phyloP scores from a whole-genome alignment of 2,113 vertebrate species.

The Ondatra zibethicus region DNA sequence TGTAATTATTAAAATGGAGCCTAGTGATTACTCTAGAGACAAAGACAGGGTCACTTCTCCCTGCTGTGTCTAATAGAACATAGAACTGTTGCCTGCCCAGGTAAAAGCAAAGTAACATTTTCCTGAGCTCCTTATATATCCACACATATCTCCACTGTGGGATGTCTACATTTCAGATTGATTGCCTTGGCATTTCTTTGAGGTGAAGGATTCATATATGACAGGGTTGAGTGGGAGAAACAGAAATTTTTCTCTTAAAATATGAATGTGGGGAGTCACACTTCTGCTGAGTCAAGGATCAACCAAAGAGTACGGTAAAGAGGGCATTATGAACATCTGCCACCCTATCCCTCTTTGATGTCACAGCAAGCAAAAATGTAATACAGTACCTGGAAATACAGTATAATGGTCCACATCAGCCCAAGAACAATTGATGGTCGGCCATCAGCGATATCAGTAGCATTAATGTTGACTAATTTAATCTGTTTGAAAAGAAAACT shows the following conservation, averaged over 20 bases:
- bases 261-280: background rate
- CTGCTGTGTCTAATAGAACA: background rate
- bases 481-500: constrained; percentile 89
- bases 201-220: background rate
- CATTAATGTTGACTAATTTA: constrained; percentile 99
- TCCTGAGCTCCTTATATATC: background rate
- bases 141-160: background rate
- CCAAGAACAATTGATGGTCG: constrained; percentile 97
- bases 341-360: background rate
- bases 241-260: background rate
- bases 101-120: background rate
- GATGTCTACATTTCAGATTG: background rate
- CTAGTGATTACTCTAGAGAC: background rate
- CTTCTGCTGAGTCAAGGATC: background rate
- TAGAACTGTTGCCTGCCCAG: background rate
- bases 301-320: background rate
- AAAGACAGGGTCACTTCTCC: background rate
- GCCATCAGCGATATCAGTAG: constrained; percentile 97
- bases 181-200: background rate
- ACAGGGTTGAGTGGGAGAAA: background rate
- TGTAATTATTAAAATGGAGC: background rate
- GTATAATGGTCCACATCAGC: constrained; percentile 97
- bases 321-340: background rate
- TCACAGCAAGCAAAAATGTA: background rate
- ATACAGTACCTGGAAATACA: constrained; percentile 96